A percentile compares a stretch with the other conserved stretches of the same genome.
Evolutionary conservation across 2,113 vertebrate genomes (phyloP).

Genomic region (Pseudopipra pipra): DNA sequence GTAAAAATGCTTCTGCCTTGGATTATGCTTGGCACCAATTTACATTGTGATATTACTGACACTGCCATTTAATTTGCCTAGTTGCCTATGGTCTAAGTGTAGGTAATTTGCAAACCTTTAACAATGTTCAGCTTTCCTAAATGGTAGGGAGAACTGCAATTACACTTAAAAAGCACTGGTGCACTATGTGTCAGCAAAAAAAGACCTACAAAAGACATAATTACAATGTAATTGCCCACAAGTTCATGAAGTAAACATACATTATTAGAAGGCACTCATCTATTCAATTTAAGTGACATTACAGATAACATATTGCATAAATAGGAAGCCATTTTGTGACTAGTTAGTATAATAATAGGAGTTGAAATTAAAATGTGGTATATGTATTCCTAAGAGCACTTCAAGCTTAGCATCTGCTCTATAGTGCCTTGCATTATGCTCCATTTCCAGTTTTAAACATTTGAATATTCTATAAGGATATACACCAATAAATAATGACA

Average conservation of each 20-base stretch:
- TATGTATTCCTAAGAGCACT: slow-evolving; percentile 68
- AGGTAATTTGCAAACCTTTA: slow-evolving; percentile 82
- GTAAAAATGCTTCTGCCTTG: slow-evolving; percentile 65
- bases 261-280: slow-evolving; percentile 80
- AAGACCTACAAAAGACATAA: slow-evolving; percentile 81
- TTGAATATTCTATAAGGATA: slow-evolving; percentile 40
- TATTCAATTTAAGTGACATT: slow-evolving; percentile 80
- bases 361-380: slow-evolving; percentile 73
- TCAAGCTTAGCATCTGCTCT: slow-evolving; percentile 64
- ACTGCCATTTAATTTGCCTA: slow-evolving; percentile 74
- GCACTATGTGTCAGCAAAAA: slow-evolving; percentile 78
- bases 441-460: slow-evolving; percentile 47
- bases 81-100: slow-evolving; percentile 80
- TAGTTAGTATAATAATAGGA: slow-evolving; percentile 77
- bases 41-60: slow-evolving; percentile 75
- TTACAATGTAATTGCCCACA: slow-evolving; percentile 82
- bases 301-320: slow-evolving; percentile 76
- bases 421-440: slow-evolving; percentile 39
- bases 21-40: slow-evolving; percentile 65
- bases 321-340: slow-evolving; percentile 76
- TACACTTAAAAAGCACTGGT: slow-evolving; percentile 77
- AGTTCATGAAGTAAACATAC: slow-evolving; percentile 83
- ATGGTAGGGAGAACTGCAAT: slow-evolving; percentile 80
- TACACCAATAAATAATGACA: not conserved
- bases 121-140: slow-evolving; percentile 77